Evolutionary conservation across 2,888 invertebrate genomes (phyloP).

Genomic region (Incurvaria masculella): DNA sequence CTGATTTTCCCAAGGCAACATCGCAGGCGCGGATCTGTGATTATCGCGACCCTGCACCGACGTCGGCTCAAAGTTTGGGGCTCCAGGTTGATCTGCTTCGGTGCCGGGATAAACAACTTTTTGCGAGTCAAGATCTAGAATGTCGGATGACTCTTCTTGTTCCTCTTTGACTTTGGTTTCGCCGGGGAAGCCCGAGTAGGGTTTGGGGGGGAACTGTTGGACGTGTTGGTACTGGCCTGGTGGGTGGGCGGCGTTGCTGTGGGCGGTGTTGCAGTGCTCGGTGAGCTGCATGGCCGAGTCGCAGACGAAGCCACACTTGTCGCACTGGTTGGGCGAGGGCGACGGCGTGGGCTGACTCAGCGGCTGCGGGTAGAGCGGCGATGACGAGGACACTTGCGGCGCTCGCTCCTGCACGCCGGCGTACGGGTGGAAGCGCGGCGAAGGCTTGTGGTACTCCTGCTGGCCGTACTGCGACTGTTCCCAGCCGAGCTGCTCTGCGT

Average conservation of each 20-base stretch:
- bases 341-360: conserved; percentile 68
- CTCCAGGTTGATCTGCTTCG: conserved; percentile 43
- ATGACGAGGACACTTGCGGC: conserved; percentile 50
- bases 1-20: conserved; percentile 54
- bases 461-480: conserved; percentile 47
- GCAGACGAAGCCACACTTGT: conserved; percentile 79
- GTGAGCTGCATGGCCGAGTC: conserved; percentile 70
- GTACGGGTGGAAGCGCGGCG: conserved; percentile 49
- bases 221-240: conserved; percentile 45
- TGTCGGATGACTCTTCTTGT: conserved; percentile 73
- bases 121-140: conserved; percentile 84
- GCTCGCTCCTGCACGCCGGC: conserved; percentile 54
- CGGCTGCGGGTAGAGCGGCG: conserved; percentile 56
- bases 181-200: conserved; percentile 43
- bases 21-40: conserved; percentile 54
- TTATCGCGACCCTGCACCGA: conserved; percentile 42
- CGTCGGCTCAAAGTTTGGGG: conserved; percentile 37
- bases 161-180: conserved; percentile 58
- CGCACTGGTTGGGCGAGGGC: conserved; percentile 73
- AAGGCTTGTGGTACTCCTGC: conserved; percentile 34
- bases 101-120: conserved; percentile 77
- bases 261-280: conserved; percentile 71
- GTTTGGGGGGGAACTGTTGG: conserved; percentile 51
- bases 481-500: conserved; percentile 48
- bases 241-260: conserved; percentile 41